Base-by-base conservation (phyloP, 2,113 vertebrate species). In the Cyanoramphus novaezelandiae region DNA sequence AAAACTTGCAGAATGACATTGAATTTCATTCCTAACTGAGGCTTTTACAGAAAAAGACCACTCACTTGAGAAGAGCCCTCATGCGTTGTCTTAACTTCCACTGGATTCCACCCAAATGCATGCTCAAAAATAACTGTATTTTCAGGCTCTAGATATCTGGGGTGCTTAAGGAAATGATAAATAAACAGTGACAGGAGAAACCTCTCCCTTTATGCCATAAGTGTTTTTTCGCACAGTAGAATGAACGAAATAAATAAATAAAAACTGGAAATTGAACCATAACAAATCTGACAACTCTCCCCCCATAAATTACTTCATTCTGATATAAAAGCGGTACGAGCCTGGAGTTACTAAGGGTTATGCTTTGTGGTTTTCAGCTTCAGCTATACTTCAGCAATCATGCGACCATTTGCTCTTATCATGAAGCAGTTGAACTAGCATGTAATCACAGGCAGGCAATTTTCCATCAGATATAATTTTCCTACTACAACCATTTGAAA, bases 321-420 rank as follows among this genome's bases (percentile, higher is more conserved):
- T 95, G 84, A 94, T 89, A 93, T 41, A 87, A 92, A 90, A 93
- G 79, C 75, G 46, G 91, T 33, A 37, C 1, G 29, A 97, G 85
- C 75, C 82, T 93, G 57, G 88, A 95, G 96, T 82, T 96, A 83
- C 80, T 85, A 29, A 47, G 65, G 77, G 75, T 95, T 76, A 5
- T 15, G 17, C 18, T 76, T 93, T 94, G 93, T 77, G 80, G 13
- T 94, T 97, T 94, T 88, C 93, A 97, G 57, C 3, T 92, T 90
- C 80, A 82, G 80, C 87, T 85, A 72, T 64, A 67, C 28, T 77
- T 95, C 88, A 95, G 92, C 91, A 96, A 96, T 95, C 92, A 70
- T 15, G 50, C 64, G 90, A 46, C 74, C 91, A 25, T 95, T 95
- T 86, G 78, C 70, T 96, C 27, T 77, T 72, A 44, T 60, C 82